Conservation (phyloP, 2,888 invertebrate genomes). For the Dendrolimus pini region DNA sequence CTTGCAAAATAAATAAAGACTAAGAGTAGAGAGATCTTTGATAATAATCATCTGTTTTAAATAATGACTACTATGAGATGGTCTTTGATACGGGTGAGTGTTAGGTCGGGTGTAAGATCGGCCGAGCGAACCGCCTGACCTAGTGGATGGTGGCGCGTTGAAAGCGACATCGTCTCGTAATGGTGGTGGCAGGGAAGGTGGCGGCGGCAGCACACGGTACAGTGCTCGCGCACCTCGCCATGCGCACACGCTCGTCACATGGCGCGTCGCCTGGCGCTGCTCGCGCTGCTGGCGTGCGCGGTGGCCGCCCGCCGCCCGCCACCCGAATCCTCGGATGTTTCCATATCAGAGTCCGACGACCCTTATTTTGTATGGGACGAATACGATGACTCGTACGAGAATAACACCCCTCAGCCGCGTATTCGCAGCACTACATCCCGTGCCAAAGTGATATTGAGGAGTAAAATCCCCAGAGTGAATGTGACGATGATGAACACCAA, state of each 20-base stretch:
- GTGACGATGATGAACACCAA: conserved; percentile 47
- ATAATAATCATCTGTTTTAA: too few relatives aligned
- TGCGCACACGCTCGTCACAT: conserved; percentile 69
- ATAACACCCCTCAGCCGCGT: conserved; percentile 32
- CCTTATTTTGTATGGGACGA: conserved; percentile 56
- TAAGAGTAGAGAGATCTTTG: too few relatives aligned
- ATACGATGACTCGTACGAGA: conserved; percentile 49
- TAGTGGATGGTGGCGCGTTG: conserved; percentile 52
- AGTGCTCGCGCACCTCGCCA: conserved; percentile 74
- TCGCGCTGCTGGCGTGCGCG: conserved; percentile 59
- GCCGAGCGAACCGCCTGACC: conserved; percentile 35
- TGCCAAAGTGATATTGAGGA: conserved; percentile 55
- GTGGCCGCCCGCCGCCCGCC: conserved; percentile 42
- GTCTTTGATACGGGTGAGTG: not conserved
- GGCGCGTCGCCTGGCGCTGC: conserved; percentile 75
- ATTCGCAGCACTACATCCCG: conserved; percentile 32
- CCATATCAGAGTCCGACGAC: conserved; percentile 50
- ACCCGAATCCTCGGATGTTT: conserved; percentile 27
- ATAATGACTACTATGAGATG: too few relatives aligned
- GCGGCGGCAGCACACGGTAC: conserved; percentile 37
- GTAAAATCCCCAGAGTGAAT: conserved; percentile 50
- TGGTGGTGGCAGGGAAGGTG: conserved; percentile 60
- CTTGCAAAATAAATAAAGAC: too few relatives aligned
- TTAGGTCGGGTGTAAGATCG: not conserved
- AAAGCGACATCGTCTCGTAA: conserved; percentile 62